Evolutionary conservation across 2,113 vertebrate species (phyloP).

Genomic region (Copsychus sechellarum): DNA sequence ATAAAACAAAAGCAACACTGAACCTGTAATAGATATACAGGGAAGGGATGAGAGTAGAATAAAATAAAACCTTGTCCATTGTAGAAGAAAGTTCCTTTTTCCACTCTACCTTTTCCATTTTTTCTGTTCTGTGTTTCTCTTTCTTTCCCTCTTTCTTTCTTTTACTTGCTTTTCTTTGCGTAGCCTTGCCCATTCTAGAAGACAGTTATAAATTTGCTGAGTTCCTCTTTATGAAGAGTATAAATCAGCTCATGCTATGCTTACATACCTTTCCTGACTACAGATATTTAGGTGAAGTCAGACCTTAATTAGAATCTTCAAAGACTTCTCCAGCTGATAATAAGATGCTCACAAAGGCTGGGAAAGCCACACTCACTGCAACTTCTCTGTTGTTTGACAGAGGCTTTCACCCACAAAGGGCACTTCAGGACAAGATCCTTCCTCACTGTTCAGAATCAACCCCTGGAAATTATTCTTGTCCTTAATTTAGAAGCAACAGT

Average conservation of each 20-base stretch:
- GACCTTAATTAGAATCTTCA: neutral
- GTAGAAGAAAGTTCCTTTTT: neutral
- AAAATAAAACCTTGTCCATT: neutral
- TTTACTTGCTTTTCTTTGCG: neutral
- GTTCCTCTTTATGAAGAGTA: neutral
- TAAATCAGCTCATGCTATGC: neutral
- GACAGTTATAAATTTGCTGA: neutral
- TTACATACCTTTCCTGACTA: neutral
- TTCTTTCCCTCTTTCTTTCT: neutral
- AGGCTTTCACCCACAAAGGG: fast-evolving
- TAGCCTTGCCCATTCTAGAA: neutral
- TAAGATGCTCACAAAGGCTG: neutral
- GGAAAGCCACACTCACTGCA: neutral
- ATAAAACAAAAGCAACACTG: neutral
- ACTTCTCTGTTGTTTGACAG: neutral
- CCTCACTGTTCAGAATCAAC: neutral
- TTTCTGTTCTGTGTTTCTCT: neutral
- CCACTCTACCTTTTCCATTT: neutral
- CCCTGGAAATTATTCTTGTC: neutral
- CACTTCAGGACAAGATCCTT: neutral
- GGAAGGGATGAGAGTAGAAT: neutral
- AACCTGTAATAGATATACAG: neutral
- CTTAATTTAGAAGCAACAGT: neutral
- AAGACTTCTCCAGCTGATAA: neutral
- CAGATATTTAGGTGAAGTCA: neutral